These are phyloP conservation scores for Scaptomyza montana DNA, from an alignment of 1,140 invertebrate species.

Conservation along the genomic window DNA sequence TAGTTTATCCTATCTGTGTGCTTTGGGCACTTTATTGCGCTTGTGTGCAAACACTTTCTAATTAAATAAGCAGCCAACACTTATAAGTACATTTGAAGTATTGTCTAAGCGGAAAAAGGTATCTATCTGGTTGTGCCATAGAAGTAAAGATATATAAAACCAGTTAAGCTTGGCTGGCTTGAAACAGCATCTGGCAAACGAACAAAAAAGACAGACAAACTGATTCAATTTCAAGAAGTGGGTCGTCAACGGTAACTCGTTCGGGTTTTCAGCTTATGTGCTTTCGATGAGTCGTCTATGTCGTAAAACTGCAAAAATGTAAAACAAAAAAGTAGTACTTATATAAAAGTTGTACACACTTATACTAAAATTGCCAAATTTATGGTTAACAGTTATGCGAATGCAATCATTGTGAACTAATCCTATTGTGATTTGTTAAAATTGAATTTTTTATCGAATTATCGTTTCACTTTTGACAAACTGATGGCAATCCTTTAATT, in stretches of 20 bases:
- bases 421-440: too few relatives aligned
- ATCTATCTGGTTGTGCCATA: conserved; percentile 10
- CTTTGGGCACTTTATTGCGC: too few relatives aligned
- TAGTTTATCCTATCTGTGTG: neutral
- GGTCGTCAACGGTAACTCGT: conserved; percentile 21
- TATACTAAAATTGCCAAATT: neutral
- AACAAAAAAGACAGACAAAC: conserved; percentile 30
- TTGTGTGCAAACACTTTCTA: conserved; percentile 16
- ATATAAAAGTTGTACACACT: conserved; percentile 1
- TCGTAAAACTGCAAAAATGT: conserved; percentile 14
- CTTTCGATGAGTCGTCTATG: conserved; percentile 8
- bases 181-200: conserved; percentile 10
- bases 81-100: conserved; percentile 12
- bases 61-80: conserved; percentile 10
- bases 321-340: neutral
- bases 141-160: conserved; percentile 13
- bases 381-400: neutral
- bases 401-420: too few relatives aligned
- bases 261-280: conserved; percentile 1
- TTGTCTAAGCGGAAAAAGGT: conserved; percentile 28
- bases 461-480: neutral
- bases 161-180: conserved; percentile 14
- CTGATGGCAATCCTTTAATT: neutral
- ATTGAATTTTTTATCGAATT: too few relatives aligned
- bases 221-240: conserved; percentile 34